These are phyloP conservation scores for Oreocharis arfaki DNA, from an alignment of 2,113 vertebrate species.

Conservation along the genomic window DNA sequence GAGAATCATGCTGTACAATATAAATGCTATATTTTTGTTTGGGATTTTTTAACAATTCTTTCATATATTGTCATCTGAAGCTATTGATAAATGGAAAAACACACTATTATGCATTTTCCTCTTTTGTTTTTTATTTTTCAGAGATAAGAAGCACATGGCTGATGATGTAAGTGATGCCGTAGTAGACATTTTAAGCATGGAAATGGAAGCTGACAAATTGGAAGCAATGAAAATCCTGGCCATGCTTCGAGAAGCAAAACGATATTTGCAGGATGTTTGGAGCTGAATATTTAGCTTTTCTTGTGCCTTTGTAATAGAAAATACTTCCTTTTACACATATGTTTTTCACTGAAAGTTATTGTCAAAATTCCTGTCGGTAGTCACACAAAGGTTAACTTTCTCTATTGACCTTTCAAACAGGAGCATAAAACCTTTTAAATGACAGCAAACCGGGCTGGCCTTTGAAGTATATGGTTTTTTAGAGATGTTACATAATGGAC, in stretches of 20 bases:
- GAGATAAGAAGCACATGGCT: conserved; percentile 96
- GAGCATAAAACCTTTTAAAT: not conserved
- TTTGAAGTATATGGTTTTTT: not conserved
- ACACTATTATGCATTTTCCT: not conserved
- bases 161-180: conserved; percentile 85
- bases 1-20: not conserved
- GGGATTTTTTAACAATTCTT: not conserved
- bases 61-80: not conserved
- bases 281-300: conserved; percentile 65
- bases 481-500: not conserved
- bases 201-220: conserved; percentile 78
- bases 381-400: not conserved
- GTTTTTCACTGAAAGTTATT: not conserved
- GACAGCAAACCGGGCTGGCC: not conserved
- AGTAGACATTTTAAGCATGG: conserved; percentile 78
- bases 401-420: not conserved
- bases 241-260: conserved; percentile 80
- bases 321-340: not conserved
- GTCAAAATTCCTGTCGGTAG: not conserved
- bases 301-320: not conserved
- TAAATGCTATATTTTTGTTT: not conserved
- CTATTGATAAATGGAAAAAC: not conserved
- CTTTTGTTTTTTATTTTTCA: conserved; percentile 31
- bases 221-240: conserved; percentile 87
- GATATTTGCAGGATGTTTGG: conserved; percentile 95